phyloP scores from a whole-genome alignment of 2,113 vertebrate species.

The Madoqua kirkii region DNA sequence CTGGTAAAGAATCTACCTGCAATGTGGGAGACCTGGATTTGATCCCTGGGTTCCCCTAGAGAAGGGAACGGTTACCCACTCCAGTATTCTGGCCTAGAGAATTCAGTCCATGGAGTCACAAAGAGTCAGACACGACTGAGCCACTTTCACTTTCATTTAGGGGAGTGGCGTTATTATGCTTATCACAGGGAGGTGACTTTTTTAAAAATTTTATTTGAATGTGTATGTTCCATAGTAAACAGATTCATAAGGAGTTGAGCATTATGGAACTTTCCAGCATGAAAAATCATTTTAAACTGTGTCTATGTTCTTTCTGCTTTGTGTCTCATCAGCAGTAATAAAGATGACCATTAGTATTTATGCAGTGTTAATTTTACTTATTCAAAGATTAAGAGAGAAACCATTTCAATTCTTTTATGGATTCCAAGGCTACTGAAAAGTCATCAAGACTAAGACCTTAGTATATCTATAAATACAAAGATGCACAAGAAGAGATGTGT shows the following conservation, averaged over 20 bases:
- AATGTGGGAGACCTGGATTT: not conserved
- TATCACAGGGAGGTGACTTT: not conserved
- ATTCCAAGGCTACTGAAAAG: conserved; percentile 14
- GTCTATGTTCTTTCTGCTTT: not conserved
- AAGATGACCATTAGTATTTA: not conserved
- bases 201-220: not conserved
- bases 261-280: not conserved
- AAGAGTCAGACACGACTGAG: not conserved
- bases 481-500: not conserved
- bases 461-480: conserved; percentile 24
- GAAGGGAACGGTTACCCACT: not conserved
- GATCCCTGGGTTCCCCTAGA: not conserved
- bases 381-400: conserved; percentile 28
- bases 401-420: not conserved
- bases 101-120: not conserved
- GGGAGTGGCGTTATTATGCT: accelerated
- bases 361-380: conserved; percentile 4
- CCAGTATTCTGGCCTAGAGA: not conserved
- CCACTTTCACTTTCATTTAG: not conserved
- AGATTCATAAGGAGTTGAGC: not conserved
- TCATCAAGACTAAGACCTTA: not conserved
- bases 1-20: not conserved
- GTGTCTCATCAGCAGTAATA: not conserved
- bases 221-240: not conserved
- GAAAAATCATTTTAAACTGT: conserved; percentile 16